These are phyloP conservation scores for Reticulitermes speratus DNA, from an alignment of 1,140 invertebrate genomes.

Conservation along the genomic window DNA sequence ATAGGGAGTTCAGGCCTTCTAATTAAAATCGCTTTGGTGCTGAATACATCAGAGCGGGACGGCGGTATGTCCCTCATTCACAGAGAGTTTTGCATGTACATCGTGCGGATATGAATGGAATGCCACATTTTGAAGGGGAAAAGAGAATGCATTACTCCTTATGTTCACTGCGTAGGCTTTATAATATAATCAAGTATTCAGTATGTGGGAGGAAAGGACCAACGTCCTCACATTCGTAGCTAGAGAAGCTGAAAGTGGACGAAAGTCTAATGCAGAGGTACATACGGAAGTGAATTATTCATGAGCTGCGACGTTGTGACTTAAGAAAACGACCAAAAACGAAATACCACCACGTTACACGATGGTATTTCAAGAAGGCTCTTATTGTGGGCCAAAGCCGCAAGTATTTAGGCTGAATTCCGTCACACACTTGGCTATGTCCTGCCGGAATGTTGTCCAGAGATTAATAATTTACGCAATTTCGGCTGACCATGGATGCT, in stretches of 20 bases:
- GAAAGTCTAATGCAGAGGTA: neutral
- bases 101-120: neutral
- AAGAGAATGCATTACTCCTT: neutral
- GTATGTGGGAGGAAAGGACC: neutral
- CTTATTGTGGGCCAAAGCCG: neutral
- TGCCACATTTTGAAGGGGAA: neutral
- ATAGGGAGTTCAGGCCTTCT: neutral
- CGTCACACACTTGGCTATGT: neutral
- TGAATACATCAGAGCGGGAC: neutral
- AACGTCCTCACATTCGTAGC: too few relatives aligned
- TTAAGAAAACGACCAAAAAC: neutral
- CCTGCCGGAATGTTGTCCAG: too few relatives aligned
- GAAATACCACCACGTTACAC: neutral
- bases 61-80: neutral
- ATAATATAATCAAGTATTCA: constrained; percentile 10
- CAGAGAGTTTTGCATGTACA: neutral
- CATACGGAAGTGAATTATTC: neutral
- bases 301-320: neutral
- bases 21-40: neutral
- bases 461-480: too few relatives aligned
- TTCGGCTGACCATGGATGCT: too few relatives aligned
- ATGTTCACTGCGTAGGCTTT: neutral
- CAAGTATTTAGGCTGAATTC: neutral
- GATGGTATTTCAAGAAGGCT: neutral
- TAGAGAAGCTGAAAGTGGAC: neutral